Evolutionary conservation across 92 coral and sea anemone species (phyloP).

Genomic region (Montipora capitata): DNA sequence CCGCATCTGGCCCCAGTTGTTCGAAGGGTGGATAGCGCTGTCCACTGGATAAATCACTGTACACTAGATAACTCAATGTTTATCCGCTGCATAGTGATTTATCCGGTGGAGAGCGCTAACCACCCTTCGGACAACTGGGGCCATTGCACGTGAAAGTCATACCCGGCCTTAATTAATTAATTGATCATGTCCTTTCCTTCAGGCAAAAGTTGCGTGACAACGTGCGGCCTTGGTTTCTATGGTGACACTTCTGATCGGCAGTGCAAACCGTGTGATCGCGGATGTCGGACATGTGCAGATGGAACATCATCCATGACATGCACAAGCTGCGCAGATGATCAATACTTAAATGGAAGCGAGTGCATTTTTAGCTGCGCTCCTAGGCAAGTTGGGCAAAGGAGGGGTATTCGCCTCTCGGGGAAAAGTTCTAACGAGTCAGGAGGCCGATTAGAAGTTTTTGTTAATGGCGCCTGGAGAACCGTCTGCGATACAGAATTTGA

Average conservation of each 20-base stretch:
- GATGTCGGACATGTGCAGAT: conserved; percentile 88
- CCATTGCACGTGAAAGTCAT: too few species aligned
- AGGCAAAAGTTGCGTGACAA: conserved; percentile 80
- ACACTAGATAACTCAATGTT: too few species aligned
- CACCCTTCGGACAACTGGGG: too few species aligned
- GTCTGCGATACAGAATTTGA: conserved; percentile 81
- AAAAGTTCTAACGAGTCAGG: conserved; percentile 62
- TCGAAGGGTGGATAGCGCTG: too few species aligned
- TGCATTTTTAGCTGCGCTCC: conserved; percentile 76
- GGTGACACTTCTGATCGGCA: conserved; percentile 70
- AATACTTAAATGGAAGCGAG: conserved; percentile 52
- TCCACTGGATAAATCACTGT: too few species aligned
- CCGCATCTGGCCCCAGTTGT: too few species aligned
- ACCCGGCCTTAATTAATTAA: neutral
- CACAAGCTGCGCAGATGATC: conserved; percentile 75
- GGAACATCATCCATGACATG: conserved; percentile 69
- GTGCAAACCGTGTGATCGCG: conserved; percentile 80
- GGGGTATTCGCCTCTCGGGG: conserved; percentile 78
- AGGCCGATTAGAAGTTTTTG: conserved; percentile 83
- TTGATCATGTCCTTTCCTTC: neutral
- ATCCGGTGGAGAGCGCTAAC: too few species aligned
- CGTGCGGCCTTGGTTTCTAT: conserved; percentile 87
- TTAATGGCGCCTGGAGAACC: conserved; percentile 71
- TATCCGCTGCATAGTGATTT: too few species aligned
- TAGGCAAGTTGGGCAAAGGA: conserved; percentile 55